A percentile compares a stretch with the other conserved stretches of the same genome.
Evolutionary conservation across 2,888 invertebrate species (phyloP).

Genomic region (Bellardia bayeri): DNA sequence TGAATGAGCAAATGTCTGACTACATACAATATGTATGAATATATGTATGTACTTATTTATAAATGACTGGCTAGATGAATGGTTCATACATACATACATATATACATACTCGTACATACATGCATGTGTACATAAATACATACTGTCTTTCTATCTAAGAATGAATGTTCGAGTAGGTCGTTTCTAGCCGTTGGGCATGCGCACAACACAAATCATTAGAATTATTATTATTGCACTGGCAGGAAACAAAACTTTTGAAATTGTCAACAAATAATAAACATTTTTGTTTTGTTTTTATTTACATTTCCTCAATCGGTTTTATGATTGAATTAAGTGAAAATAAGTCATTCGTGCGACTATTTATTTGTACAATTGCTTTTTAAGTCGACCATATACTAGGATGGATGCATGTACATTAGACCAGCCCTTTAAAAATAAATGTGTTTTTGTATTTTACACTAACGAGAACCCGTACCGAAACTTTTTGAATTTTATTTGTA

Average conservation of each 20-base stretch:
- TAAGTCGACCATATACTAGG: neutral
- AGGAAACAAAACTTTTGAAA: conserved; percentile 58
- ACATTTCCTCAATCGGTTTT: conserved; percentile 59
- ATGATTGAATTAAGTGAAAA: conserved; percentile 36
- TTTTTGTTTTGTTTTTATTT: conserved; percentile 47
- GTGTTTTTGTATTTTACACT: too few species aligned
- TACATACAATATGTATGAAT: too few species aligned
- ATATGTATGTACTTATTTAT: too few species aligned
- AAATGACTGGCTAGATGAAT: neutral
- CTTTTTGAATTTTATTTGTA: too few species aligned
- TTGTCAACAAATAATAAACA: conserved; percentile 46
- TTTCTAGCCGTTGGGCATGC: conserved; percentile 57
- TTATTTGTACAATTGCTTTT: neutral
- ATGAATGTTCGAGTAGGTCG: neutral
- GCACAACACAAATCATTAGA: conserved; percentile 51
- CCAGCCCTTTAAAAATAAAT: too few species aligned
- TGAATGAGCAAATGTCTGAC: too few species aligned
- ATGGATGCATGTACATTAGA: neutral
- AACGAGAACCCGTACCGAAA: too few species aligned
- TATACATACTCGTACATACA: too few species aligned
- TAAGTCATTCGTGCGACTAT: conserved; percentile 37
- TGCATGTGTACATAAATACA: neutral
- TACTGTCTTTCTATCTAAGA: neutral
- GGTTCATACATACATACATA: too few species aligned
- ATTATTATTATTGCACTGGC: conserved; percentile 22